Conservation (phyloP, 2,113 vertebrate genomes). For the Strix aluco region DNA sequence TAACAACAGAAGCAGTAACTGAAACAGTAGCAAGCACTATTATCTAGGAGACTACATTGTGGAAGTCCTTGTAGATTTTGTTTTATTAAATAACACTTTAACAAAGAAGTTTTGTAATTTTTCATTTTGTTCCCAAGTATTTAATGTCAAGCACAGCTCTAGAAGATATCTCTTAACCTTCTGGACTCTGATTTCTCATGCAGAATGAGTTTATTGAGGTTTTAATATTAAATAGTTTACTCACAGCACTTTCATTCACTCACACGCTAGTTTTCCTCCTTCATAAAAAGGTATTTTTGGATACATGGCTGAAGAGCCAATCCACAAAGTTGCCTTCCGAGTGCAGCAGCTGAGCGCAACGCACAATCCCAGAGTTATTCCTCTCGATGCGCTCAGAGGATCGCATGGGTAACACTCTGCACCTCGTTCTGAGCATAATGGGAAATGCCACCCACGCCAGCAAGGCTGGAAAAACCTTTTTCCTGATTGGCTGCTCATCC, state of each 20-base stretch:
- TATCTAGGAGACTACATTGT: neutral
- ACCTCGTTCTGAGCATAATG: neutral
- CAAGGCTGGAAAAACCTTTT: conserved; percentile 3
- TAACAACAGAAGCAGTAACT: neutral
- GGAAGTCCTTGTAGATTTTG: neutral
- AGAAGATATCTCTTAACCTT: neutral
- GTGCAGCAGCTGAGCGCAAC: conserved; percentile 1
- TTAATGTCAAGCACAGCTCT: neutral
- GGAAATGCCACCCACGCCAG: conserved; percentile 3
- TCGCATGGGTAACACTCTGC: neutral
- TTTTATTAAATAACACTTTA: neutral
- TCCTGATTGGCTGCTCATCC: conserved; percentile 42
- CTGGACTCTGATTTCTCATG: neutral
- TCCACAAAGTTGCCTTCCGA: neutral
- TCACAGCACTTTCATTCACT: conserved; percentile 50
- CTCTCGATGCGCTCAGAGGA: neutral
- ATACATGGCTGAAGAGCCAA: conserved; percentile 27
- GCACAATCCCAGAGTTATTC: neutral
- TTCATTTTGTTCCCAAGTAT: neutral
- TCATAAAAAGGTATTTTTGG: conserved; percentile 22
- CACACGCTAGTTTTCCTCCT: neutral
- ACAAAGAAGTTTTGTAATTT: neutral
- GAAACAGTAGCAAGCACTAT: neutral
- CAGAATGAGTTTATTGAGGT: neutral
- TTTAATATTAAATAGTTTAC: conserved; percentile 52